Base-by-base conservation (phyloP, 2,797 vertebrate genomes). In the Epinephelus awoara region DNA sequence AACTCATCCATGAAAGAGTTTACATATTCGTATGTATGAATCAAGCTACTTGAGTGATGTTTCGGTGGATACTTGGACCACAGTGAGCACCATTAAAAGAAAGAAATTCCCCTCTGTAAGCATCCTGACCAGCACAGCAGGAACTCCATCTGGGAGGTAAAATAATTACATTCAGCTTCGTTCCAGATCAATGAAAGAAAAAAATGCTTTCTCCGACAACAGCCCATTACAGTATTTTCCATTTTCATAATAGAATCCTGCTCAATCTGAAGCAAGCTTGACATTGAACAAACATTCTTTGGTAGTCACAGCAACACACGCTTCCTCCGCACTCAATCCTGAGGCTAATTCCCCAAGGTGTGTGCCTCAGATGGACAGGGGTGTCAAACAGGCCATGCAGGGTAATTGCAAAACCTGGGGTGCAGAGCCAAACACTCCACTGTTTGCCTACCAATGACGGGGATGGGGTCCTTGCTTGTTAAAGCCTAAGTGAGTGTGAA, bases 401-500 rank as follows among this genome's bases (percentile, higher is more conserved):
- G 79, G 82, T 89, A 89, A 89, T 89, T 89, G 85, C 83, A 79
- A 91, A 77, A 50, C 61, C 29, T 44, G 62, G 62, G 56, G 59
- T 76, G 86, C 65, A 38, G 75, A 63, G 71, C 63, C 72, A 40
- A 75, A 77, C 50, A n/a, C 85, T 67, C 52, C 52, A 42, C 78
- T 82, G 85, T 91, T 93, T 85, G 85, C 83, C 84, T 83, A 74
- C 79, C 81, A 75, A 79, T 85, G 89, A 89, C 6, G 72, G 77
- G 59, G 64, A 49, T 14, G 66, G 19, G 57, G 25, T 61, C 71
- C 50, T 54, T 69, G 84, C 88, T 86, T 89, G 87, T 84, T 86
- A 42, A 84, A 79, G 84, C 76, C 82, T 90, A 89, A 92, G 80
- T 82, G 89, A 78, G 81, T 89, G 89, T 92, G 88, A 93, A 89